Base-by-base conservation (phyloP, 2,888 invertebrate species). In the Scaptodrosophila latifasciaeformis region DNA sequence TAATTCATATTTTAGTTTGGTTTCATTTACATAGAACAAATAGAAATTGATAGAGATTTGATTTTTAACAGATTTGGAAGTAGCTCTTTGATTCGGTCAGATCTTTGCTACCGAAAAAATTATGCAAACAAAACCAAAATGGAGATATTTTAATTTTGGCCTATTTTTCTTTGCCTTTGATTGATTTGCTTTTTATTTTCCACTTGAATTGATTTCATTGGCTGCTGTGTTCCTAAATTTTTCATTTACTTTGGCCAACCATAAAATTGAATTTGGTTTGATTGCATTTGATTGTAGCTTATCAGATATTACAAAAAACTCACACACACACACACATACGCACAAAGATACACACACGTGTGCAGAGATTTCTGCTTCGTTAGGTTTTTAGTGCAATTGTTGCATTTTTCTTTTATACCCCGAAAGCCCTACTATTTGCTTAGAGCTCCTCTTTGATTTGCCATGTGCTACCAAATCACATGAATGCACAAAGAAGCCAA, bases 221-320 rank as follows among this genome's bases (percentile, higher is more conserved):
- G 39, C 31, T 29, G 18, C 31, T 34, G 49, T 34, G 52, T 31
- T 30, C 10, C 12, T 31, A 34, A 42, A 5, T 31, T 34, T 30
- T n/a, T 18, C 42, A 55, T 47, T 53, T 53, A 39, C 44, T 59
- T 31, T 49, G 2, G 49, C 4, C 45, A 49, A 54, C 61, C 58
- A 79, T 77, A 67, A 67, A 72, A 70, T 76, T 80, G 68, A 80
- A 74, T 76, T 80, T 66, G 62, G 78, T 80, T 76, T 76, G 75
- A 77, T 76, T 77, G 75, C 75, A 74, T 76, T 76, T 76, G 75
- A 76, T 76, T 80, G 78, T 70, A 62, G 81, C 80, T 76, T 80
- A 76, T 77, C 80, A 74, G 70, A 66, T 53, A 13, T 10, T 13
- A 37, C 17, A 13, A 10, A 67, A 49, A 48, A 29, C 37, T 17